Conservation (phyloP, 2,888 invertebrate genomes). For the Polia nebulosa region DNA sequence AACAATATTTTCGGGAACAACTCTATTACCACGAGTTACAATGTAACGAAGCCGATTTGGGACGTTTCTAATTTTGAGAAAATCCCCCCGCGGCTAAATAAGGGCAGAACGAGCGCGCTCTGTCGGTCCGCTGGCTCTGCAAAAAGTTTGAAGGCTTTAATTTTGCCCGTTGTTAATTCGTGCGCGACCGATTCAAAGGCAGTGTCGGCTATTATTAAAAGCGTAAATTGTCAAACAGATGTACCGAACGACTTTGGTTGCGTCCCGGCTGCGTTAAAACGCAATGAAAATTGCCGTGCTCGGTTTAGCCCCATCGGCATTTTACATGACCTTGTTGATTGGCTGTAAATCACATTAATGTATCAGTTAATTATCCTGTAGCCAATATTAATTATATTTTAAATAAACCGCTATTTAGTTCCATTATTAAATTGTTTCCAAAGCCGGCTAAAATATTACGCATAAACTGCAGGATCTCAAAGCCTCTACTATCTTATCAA, state of each 20-base stretch:
- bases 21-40: constrained; percentile 66
- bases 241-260: constrained; percentile 85
- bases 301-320: constrained; percentile 70
- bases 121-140: constrained; percentile 77
- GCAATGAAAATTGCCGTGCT: constrained; percentile 81
- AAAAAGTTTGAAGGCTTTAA: constrained; percentile 89
- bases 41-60: constrained; percentile 69
- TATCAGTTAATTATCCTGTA: constrained; percentile 8
- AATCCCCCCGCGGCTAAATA: constrained; percentile 75
- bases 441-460: neutral
- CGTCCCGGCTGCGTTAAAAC: constrained; percentile 83
- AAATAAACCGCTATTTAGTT: neutral
- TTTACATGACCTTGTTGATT: constrained; percentile 64
- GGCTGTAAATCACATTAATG: constrained; percentile 55
- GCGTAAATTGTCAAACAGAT: constrained; percentile 91
- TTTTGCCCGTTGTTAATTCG: constrained; percentile 88
- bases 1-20: constrained; percentile 60
- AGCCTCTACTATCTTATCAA: constrained; percentile 35
- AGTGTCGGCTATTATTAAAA: constrained; percentile 88
- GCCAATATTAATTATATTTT: neutral
- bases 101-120: constrained; percentile 74
- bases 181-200: constrained; percentile 88
- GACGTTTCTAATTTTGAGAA: constrained; percentile 79
- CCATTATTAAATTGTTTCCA: neutral
- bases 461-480: constrained; percentile 21